Evolutionary conservation across 2,797 vertebrate species (phyloP), one percentile per base, ranked within the genome.

Genomic region (Perodicticus potto): DNA sequence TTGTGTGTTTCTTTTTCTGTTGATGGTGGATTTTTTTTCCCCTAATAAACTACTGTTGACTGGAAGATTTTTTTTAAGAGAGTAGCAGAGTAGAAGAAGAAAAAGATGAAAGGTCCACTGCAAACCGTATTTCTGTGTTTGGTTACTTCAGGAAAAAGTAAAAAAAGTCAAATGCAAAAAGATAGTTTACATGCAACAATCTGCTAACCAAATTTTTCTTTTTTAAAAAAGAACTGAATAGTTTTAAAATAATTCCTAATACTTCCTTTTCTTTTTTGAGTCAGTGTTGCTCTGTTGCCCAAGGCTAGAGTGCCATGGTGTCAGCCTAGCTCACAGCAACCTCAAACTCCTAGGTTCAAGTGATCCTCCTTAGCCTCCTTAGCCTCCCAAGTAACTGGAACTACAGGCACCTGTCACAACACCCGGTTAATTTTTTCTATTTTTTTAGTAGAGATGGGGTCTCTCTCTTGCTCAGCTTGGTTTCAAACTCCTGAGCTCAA

Each of bases 81-180:
- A 86, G 59, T 13, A 37, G 23, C 67, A 34, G 34, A 91, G n/a
- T 16, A 76, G 32, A 27, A 57, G 32, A 27, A 57, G 37, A 67
- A 81, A 83, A 63, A 78, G 20, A 59, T 59, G 34, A 45, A 55
- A 29, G 3, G 43, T 85, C 40, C 19, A 61, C n/a, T 80, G 65
- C 17, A 92, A 89, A 61, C 69, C 65, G 76, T 9, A 88, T 77
- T 89, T 63, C 40, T 86, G 17, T 81, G 59, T 8, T 34, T 57
- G 86, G 6, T 32, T 20, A 85, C 40, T 94, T 97, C 49, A 94
- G 61, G 0, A 40, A 65, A 34, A 69, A 34, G 65, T 69, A 16
- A 69, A 69, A 96, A 81, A 40, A 90, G 27, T 72, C 23, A 92
- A 90, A 43, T n/a, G 20, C 59, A 63, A 45, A 87, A 63, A 67